Percentiles rank a stretch among this genome's conserved stretches.
Evolutionary conservation across 2,888 invertebrate species (phyloP).

Genomic region (Drosophila fulvimacula): DNA sequence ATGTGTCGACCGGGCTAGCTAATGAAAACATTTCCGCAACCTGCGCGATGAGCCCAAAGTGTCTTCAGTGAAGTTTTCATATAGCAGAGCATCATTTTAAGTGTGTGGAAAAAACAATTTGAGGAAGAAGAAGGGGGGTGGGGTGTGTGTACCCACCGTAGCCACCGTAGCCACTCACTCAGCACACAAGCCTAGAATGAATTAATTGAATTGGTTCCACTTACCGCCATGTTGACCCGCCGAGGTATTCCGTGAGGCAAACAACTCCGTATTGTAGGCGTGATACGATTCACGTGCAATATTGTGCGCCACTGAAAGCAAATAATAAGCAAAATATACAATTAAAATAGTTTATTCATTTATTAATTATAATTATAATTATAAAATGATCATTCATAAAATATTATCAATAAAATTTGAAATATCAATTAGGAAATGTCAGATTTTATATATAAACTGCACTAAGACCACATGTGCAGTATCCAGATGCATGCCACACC

Average conservation of each 20-base stretch:
- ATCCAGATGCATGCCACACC: slow-evolving; percentile 25
- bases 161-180: neutral
- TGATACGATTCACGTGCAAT: slow-evolving; percentile 56
- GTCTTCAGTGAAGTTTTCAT: slow-evolving; percentile 42
- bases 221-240: slow-evolving; percentile 57
- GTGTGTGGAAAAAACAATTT: slow-evolving; percentile 44
- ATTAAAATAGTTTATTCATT: no score
- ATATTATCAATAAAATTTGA: neutral
- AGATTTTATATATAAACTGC: slow-evolving; percentile 24
- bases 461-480: slow-evolving; percentile 14
- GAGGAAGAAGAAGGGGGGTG: slow-evolving; percentile 6
- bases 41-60: slow-evolving; percentile 10
- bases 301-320: slow-evolving; percentile 62
- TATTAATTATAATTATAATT: no score
- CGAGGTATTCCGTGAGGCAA: slow-evolving; percentile 37
- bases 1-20: slow-evolving; percentile 11
- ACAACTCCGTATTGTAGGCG: slow-evolving; percentile 56
- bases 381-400: neutral
- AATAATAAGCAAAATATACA: neutral
- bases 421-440: neutral
- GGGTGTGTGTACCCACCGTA: neutral
- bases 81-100: slow-evolving; percentile 29
- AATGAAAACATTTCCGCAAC: slow-evolving; percentile 56
- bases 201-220: slow-evolving; percentile 51
- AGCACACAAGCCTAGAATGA: slow-evolving; percentile 4